Evolutionary conservation across 1,140 invertebrate species (phyloP), one percentile per base, ranked within the genome.

Genomic region (Daktulosphaira vitifoliae): DNA sequence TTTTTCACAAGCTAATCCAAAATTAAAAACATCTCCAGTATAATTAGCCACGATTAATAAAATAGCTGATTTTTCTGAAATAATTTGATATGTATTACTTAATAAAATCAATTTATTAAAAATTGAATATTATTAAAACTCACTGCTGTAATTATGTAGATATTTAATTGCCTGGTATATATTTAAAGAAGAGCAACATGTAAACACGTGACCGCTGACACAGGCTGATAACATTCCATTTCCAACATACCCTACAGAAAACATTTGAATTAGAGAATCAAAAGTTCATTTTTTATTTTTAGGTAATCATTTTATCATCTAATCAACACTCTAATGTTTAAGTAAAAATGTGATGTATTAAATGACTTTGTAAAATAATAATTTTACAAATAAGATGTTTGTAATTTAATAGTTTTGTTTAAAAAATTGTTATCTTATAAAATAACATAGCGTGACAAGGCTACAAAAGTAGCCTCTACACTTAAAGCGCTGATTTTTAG

Each of bases 11-110:
- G 89, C 88, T 73, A 89, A 80, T 16, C 89, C 90, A 76, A 92
- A 92, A 74, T 92, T 92, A 3, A 94, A 74, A 69, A 88, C 76
- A 71, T 93, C 90, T 0, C 90, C 90, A 6, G 90, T 93, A 72
- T 94, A 93, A 77, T 93, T 94, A 9, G 85, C 84, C 7, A 90
- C 80, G 16, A 91, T 76, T 0, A 90, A 78, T 4, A 92, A 70
- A 50, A 85, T 80, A 25, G 88, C 89, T 67, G 77, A 86, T 66
- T 62, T 56, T 9, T 11, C 56, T 62, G 39, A 23, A 23, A 33
- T 33, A 7, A n/a, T 37, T 37, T 39, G 13, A 15, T 56, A 56
- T 16, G 7, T 23, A 15, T 3, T 7, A 25, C 29, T 33, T 33
- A 33, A 6, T 33, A 33, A 33, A 33, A 11, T 33, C 5, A 33